Evolutionary conservation across 2,797 vertebrate genomes (phyloP).

Genomic region (Lycodopsis pacificus): DNA sequence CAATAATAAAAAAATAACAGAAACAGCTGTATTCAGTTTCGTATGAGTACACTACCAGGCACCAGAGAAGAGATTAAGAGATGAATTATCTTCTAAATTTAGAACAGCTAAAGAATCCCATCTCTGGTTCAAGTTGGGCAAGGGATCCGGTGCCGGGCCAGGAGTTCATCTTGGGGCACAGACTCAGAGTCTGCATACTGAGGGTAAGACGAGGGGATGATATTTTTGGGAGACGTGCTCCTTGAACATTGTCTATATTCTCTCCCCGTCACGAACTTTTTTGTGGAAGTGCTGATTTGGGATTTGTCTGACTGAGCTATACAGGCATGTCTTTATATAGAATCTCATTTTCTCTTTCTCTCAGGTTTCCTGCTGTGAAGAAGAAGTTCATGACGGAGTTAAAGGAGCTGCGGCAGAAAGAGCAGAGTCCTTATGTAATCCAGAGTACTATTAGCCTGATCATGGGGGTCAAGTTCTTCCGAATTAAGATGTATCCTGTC

Average conservation of each 20-base stretch:
- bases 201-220: conserved; percentile 21
- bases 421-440: conserved; percentile 93
- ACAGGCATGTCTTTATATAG: conserved; percentile 49
- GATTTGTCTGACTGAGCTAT: conserved; percentile 44
- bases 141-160: conserved; percentile 56
- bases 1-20: conserved; percentile 12
- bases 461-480: conserved; percentile 99
- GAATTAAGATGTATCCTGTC: conserved; percentile 99
- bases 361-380: conserved; percentile 96
- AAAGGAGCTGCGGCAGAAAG: conserved; percentile 96
- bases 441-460: conserved; percentile 98
- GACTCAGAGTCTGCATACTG: conserved; percentile 38
- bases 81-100: conserved; percentile 75
- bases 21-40: conserved; percentile 33
- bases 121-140: conserved; percentile 65
- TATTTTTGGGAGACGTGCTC: conserved; percentile 54
- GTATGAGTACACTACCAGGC: conserved; percentile 5
- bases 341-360: conserved; percentile 27
- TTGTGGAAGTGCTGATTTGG: conserved; percentile 52
- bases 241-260: conserved; percentile 32
- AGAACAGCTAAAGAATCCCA: conserved; percentile 69
- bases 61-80: conserved; percentile 38
- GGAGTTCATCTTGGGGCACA: conserved; percentile 55
- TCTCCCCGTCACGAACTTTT: conserved; percentile 27
- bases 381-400: conserved; percentile 97